Base-by-base conservation (phyloP, 2,888 invertebrate genomes). In the Mythimna loreyi region DNA sequence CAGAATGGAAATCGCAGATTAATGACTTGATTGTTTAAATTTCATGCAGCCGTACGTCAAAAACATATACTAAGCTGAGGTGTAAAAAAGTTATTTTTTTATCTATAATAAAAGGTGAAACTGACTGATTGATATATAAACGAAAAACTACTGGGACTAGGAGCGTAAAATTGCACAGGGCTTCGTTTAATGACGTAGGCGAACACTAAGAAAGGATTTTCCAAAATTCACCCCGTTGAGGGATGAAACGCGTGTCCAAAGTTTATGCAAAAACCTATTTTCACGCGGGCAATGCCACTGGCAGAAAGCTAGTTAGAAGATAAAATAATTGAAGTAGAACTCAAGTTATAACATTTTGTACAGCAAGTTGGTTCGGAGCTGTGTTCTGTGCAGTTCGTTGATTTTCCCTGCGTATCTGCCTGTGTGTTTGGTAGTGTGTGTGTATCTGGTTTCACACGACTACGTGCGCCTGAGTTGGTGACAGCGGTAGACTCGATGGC, bases 401-500 rank as follows among this genome's bases (percentile, higher is more conserved):
- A 89, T 91, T 92, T 92, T 92, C 92, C 88, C 85, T 67, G 75
- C 71, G 76, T 67, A 73, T 67, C 40, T 77, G 71, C 28, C 82
- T 81, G 80, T 85, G 90, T 84, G 88, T 45, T 7, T 45, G 87
- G 85, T 87, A 13, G 59, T 56, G 84, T 86, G 90, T 85, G 88
- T 88, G 87, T 88, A 89, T 92, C 91, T 86, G 87, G 91, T 92
- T 91, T 89, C 90, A 86, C 83, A 77, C 52, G 62, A 56, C 23
- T 75, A 30, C 75, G 52, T 80, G 82, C 67, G 79, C 71, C 69
- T 78, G 80, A 81, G 90, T 87, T 91, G 86, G 90, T 82, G 86
- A 85, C 83, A 87, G 87, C 85, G 89, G 89, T 87, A 93, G 93
- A 93, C 93, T 90, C 87, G 88, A 85, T 91, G 93, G 93, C 93